Base-by-base conservation (phyloP, 2,797 vertebrate genomes). In the Sebastes glaucus region DNA sequence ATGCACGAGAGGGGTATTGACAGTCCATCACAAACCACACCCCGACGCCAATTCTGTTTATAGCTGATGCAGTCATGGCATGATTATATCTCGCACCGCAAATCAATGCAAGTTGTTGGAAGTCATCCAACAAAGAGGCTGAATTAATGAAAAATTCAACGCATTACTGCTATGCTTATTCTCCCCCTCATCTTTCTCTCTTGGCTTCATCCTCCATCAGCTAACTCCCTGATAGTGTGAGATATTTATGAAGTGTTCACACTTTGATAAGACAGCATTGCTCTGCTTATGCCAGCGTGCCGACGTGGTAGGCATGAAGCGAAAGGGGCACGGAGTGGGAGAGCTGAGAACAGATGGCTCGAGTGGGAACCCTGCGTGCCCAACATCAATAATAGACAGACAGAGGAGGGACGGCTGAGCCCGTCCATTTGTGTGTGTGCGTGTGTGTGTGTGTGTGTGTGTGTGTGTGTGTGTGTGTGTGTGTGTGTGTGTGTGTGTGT, bases 351-450 rank as follows among this genome's bases (percentile, higher is more conserved):
- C 94, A 96, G 94, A 96, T 95, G 94, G 94, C 85, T 53, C 75
- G 85, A 90, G 86, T 80, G 89, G 89, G 83, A 91, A 89, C 89
- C 82, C 77, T 83, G 76, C 67, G 76, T 90, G 90, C 77, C 90
- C 84, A 16, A 92, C 91, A 95, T 95, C 91, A 94, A 94, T 93
- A 94, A 95, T 94, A 90, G 86, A 94, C 87, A 71, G 79, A 84
- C 83, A 89, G 88, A 92, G 81, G 77, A 86, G 78, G 55, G 84
- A 81, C 33, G 78, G 74, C 71, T 62, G 82, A 80, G 66, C 61
- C 10, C 10, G 25, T 32, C 11, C 3, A 2, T 7, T 20, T 32
- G 28, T 71, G 35, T 57, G 38, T 46, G 68, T 28, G 49, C 1
- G 28, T 71, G 35, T 53, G 38, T 32, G 65, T 28, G 49, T 42